A percentile compares a stretch with the other conserved stretches of the same genome.
These are phyloP conservation scores for Galeopterus variegatus DNA, from an alignment of 2,113 vertebrate species.

Conservation along the genomic window DNA sequence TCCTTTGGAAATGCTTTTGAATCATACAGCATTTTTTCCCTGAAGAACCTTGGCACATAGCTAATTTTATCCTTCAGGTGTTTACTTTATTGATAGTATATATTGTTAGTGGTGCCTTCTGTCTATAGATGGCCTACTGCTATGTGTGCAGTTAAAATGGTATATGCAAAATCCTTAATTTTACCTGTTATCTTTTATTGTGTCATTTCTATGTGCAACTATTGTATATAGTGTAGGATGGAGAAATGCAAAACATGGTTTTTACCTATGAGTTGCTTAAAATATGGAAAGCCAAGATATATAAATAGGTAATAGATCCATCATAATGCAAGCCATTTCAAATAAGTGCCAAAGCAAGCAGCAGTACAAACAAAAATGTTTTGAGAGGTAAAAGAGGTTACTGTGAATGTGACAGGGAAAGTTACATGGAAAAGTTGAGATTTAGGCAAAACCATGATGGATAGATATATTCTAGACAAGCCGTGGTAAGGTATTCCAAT, in stretches of 20 bases:
- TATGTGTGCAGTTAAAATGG: conserved; percentile 8
- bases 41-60: background rate
- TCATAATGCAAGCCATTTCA: background rate
- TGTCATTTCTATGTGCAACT: background rate
- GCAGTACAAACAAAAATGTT: conserved; percentile 7
- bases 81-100: background rate
- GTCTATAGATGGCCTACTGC: background rate
- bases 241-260: conserved; percentile 2
- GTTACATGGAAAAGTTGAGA: conserved; percentile 24
- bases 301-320: background rate
- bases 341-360: background rate
- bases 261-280: background rate
- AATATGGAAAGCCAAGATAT: background rate
- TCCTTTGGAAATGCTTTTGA: conserved; percentile 41
- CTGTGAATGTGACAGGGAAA: background rate
- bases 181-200: conserved; percentile 41
- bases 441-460: conserved; percentile 29
- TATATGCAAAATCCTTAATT: conserved; percentile 30
- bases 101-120: background rate
- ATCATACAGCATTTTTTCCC: conserved; percentile 25
- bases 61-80: background rate
- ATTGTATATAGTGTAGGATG: background rate
- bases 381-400: conserved; percentile 2
- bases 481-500: background rate
- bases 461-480: background rate